Evolutionary conservation across 2,113 vertebrate species (phyloP).

Genomic region (Proterorhinus semilunaris): DNA sequence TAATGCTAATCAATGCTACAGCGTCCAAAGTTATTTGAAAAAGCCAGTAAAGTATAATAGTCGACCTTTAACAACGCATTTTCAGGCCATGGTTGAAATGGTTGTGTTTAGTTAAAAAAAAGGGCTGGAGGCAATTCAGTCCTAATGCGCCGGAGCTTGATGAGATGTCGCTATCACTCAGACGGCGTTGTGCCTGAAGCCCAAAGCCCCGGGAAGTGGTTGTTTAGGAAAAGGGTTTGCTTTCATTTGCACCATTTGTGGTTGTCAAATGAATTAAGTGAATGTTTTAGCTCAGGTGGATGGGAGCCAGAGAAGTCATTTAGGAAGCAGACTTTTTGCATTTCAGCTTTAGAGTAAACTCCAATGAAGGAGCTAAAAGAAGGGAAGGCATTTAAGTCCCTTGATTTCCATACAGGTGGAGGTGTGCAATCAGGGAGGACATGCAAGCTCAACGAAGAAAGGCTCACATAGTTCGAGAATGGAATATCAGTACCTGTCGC

Average conservation of each 20-base stretch:
- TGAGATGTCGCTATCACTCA: constrained; percentile 35
- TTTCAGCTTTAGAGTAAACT: neutral
- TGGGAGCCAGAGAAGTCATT: neutral
- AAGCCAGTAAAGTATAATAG: too few species aligned
- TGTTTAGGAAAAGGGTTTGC: constrained; percentile 32
- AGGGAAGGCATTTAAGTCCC: neutral
- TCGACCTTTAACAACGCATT: neutral
- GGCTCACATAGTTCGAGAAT: neutral
- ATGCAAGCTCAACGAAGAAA: neutral
- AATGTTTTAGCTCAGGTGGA: constrained; percentile 8
- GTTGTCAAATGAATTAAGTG: constrained; percentile 13
- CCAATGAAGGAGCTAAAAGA: neutral
- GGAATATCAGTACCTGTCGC: too few species aligned
- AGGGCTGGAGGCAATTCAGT: constrained; percentile 2
- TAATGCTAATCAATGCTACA: too few species aligned
- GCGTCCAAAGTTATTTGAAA: too few species aligned
- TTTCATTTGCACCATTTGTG: constrained; percentile 22
- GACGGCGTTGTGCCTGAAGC: constrained; percentile 20
- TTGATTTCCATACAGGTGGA: neutral
- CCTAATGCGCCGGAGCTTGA: neutral
- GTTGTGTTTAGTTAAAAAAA: constrained; percentile 7
- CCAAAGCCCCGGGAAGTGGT: neutral
- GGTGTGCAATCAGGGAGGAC: neutral
- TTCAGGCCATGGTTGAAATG: neutral
- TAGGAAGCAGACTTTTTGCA: constrained; percentile 5